phyloP scores from a whole-genome alignment of 2,797 vertebrate genomes.

The Artibeus jamaicensis region DNA sequence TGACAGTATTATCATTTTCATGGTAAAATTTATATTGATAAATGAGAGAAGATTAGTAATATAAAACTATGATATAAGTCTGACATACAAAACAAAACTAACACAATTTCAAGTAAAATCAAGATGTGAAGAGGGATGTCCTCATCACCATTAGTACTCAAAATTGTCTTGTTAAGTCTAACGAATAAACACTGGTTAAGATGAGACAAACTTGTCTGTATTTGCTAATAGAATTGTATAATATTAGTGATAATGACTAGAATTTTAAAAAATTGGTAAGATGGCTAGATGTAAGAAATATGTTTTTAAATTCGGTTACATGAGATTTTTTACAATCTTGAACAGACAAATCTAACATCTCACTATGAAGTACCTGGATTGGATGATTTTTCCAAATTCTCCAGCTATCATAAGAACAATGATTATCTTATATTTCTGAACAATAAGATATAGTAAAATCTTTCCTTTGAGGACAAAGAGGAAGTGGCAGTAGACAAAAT shows the following conservation, averaged over 20 bases:
- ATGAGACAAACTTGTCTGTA: neutral
- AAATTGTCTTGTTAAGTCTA: neutral
- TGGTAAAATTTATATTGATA: neutral
- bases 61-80: neutral
- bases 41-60: neutral
- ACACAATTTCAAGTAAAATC: slow-evolving; percentile 17
- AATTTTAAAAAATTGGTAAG: neutral
- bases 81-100: neutral
- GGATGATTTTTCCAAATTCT: neutral
- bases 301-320: neutral
- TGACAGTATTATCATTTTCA: neutral
- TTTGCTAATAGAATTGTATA: neutral
- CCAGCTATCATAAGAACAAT: neutral
- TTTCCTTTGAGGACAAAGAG: neutral
- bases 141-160: neutral
- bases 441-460: neutral
- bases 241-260: neutral
- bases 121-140: neutral
- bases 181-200: neutral
- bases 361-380: neutral
- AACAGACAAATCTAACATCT: neutral
- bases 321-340: neutral
- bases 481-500: neutral
- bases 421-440: neutral
- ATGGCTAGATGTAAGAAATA: neutral